Evolutionary conservation across 2,888 invertebrate species (phyloP).

Genomic region (Psylliodes chrysocephalus): DNA sequence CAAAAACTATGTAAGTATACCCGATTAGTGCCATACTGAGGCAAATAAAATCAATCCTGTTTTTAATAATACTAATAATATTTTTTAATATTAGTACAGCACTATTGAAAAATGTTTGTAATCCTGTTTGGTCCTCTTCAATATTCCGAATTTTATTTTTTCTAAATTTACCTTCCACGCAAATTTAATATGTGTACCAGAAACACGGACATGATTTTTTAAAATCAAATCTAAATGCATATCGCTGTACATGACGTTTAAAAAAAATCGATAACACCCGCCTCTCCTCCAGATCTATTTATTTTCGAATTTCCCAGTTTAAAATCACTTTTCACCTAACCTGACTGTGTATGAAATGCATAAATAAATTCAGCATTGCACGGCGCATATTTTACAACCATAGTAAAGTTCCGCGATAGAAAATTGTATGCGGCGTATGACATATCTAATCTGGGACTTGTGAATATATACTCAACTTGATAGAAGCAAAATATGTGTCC

Average conservation of each 20-base stretch:
- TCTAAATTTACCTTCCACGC: too few species aligned
- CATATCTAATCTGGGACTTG: conserved; percentile 33
- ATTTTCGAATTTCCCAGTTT: conserved; percentile 6
- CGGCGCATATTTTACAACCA: conserved; percentile 24
- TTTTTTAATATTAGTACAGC: too few species aligned
- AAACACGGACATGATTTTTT: too few species aligned
- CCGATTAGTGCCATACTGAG: too few species aligned
- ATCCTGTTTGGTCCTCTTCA: too few species aligned
- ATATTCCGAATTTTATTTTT: too few species aligned
- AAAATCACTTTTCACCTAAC: conserved; percentile 23
- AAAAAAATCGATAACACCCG: not conserved
- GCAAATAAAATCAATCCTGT: too few species aligned
- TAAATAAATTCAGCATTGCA: conserved; percentile 27
- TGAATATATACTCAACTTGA: conserved; percentile 27
- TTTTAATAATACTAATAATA: too few species aligned
- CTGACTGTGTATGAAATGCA: conserved; percentile 18
- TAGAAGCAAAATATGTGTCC: conserved; percentile 30
- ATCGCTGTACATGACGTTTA: not conserved
- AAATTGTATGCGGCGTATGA: conserved; percentile 32
- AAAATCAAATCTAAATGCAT: not conserved
- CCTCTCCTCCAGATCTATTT: not conserved
- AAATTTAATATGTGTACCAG: too few species aligned
- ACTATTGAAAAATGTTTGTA: too few species aligned
- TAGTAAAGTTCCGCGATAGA: conserved; percentile 29
- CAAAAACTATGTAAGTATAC: too few species aligned